phyloP scores from a whole-genome alignment of 92 coral and sea anemone species.

The Heteractis magnifica region DNA sequence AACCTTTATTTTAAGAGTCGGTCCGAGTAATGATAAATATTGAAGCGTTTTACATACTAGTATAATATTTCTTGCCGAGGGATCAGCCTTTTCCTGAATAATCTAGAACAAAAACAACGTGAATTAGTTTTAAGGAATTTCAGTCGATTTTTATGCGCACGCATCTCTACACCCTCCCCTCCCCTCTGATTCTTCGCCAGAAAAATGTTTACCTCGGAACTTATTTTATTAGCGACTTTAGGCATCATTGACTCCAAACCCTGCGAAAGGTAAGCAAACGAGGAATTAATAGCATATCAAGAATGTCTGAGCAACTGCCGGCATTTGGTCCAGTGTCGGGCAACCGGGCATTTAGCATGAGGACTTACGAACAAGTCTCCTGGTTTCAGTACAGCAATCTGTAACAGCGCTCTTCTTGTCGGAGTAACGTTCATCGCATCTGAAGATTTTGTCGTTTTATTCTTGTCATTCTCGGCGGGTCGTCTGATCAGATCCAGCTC shows the following conservation, averaged over 20 bases:
- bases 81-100: slow-evolving; percentile 56
- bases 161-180: background rate
- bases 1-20: background rate
- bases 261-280: slow-evolving; percentile 27
- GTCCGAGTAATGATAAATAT: background rate
- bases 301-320: background rate
- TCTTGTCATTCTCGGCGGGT: slow-evolving; percentile 11
- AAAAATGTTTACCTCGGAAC: slow-evolving; percentile 58
- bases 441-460: slow-evolving; percentile 21
- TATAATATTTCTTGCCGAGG: slow-evolving; percentile 58
- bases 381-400: slow-evolving; percentile 79
- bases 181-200: background rate
- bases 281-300: background rate
- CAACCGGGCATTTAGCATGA: too few relatives aligned
- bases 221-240: slow-evolving; percentile 73
- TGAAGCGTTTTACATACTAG: slow-evolving; percentile 36
- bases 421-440: slow-evolving; percentile 49
- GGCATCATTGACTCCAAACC: slow-evolving; percentile 87
- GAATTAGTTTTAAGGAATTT: background rate
- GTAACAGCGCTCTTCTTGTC: slow-evolving; percentile 79
- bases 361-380: slow-evolving; percentile 87
- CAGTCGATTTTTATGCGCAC: background rate
- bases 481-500: slow-evolving; percentile 29
- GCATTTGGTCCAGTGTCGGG: too few relatives aligned
- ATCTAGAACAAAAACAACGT: slow-evolving; percentile 15